Conservation (phyloP, 2,888 invertebrate genomes). For the Trichacis sp. region DNA sequence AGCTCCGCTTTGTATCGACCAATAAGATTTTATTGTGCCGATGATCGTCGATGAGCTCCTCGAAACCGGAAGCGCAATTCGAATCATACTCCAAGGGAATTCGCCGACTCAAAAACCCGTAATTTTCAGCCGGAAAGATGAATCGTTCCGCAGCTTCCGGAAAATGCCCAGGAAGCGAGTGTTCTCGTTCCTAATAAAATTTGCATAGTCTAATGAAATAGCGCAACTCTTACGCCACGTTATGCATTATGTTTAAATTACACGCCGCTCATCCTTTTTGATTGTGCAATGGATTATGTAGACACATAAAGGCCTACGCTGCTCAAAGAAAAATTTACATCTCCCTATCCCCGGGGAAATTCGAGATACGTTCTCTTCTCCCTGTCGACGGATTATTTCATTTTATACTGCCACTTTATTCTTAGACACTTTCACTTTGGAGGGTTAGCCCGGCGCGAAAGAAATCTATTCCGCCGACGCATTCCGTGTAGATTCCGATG, state of each 20-base stretch:
- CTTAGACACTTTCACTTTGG: slow-evolving; percentile 44
- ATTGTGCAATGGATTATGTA: slow-evolving; percentile 35
- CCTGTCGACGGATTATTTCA: slow-evolving; percentile 45
- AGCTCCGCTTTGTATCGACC: slow-evolving; percentile 50
- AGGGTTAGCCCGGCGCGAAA: slow-evolving; percentile 41
- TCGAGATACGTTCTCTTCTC: slow-evolving; percentile 32
- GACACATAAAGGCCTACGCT: slow-evolving; percentile 23
- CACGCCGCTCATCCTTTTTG: slow-evolving; percentile 20
- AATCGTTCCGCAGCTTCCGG: not conserved
- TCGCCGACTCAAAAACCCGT: too few relatives aligned
- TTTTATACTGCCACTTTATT: slow-evolving; percentile 42
- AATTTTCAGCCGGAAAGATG: too few relatives aligned
- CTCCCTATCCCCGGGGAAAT: slow-evolving; percentile 36
- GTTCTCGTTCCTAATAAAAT: not conserved
- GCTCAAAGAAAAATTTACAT: slow-evolving; percentile 33
- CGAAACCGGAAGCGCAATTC: too few relatives aligned
- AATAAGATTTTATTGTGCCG: slow-evolving; percentile 28
- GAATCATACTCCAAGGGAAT: too few relatives aligned
- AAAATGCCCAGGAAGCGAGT: not conserved
- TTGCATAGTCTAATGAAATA: slow-evolving; percentile 4
- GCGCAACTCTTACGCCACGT: not conserved
- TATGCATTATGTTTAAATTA: slow-evolving; percentile 17
- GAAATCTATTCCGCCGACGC: slow-evolving; percentile 34
- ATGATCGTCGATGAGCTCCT: not conserved
- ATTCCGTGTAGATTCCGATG: slow-evolving; percentile 26